These are phyloP conservation scores for Lampris megalopsis DNA, from an alignment of 2,113 vertebrate genomes.

Conservation along the genomic window DNA sequence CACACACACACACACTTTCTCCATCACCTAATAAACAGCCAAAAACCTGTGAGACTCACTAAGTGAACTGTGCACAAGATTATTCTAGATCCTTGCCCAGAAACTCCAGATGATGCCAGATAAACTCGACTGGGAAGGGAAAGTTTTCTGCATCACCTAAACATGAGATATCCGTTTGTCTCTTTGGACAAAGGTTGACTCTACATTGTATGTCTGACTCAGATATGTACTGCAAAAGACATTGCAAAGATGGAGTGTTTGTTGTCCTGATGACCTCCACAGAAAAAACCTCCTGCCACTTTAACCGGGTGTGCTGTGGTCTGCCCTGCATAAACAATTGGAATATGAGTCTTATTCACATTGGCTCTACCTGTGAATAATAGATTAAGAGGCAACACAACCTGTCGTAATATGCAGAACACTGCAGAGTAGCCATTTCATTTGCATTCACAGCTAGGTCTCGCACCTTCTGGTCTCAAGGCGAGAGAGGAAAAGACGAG, in stretches of 20 bases:
- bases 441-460: constrained; percentile 34
- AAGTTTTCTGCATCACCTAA: constrained; percentile 19
- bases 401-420: constrained; percentile 39
- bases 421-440: constrained; percentile 26
- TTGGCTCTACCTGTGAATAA: constrained; percentile 45
- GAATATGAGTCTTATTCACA: constrained; percentile 25
- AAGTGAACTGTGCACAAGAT: constrained; percentile 1
- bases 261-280: constrained; percentile 9
- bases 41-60: constrained; percentile 34
- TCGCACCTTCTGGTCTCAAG: constrained; percentile 10
- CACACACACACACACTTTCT: no score
- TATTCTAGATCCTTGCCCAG: constrained; percentile 44
- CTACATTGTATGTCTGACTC: background rate
- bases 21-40: constrained; percentile 26
- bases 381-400: constrained; percentile 52
- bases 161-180: constrained; percentile 23
- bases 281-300: background rate
- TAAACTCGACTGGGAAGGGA: constrained; percentile 4
- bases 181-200: background rate
- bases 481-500: constrained; percentile 10
- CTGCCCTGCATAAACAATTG: constrained; percentile 29
- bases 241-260: constrained; percentile 23
- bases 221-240: constrained; percentile 32
- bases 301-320: constrained; percentile 24
- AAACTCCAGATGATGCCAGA: constrained; percentile 40